Evolutionary conservation across 1,140 invertebrate genomes (phyloP), one percentile per base, ranked within the genome.

Genomic region (Stratiolaelaps scimitus): DNA sequence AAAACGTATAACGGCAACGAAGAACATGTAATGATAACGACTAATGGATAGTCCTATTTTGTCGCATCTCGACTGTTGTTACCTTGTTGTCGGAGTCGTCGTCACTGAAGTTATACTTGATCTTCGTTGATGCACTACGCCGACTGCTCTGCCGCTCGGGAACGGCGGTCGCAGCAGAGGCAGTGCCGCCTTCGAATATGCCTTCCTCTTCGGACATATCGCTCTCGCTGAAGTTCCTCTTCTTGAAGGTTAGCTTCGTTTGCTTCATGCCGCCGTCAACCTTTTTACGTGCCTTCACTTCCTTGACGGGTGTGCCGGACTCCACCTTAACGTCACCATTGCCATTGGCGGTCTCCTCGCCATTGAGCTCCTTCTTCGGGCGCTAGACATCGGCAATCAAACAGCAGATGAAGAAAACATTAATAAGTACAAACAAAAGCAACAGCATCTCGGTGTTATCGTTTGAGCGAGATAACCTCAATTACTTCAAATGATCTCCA

Each of bases 61-160:
- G 10, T 40, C 4, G 10, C 34, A 40, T 40, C 10, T 40, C 4
- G 10, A 40, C 10, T 48, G 44, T 48, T 20, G 4, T 48, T 29
- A 60, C 53, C 53, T 60, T 60, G 53, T 60, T 15, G 10, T 60
- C 53, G 53, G 53, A 60, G 10, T 60, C 53, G 23, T 60, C 53
- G 34, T 60, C 53, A 23, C 53, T 60, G 53, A 60, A 60, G 23
- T 60, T 60, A 34, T 60, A 60, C 26, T 60, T 60, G 53, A 60
- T 60, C 53, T 60, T 60, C 15, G 53, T 15, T 26, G 53, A 60
- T 1, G 20, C 53, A 2, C 17, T 23, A 29, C 53, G 26, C 15
- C 53, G 53, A 10, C 53, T 60, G 53, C 53, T 60, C 23, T 60
- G 53, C 20, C 53, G n/a, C 23, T 60, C 53, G 4, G 53, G 53